These are phyloP conservation scores for Patiria pectinifera DNA, from an alignment of 53 echinoderm and acorn worm species.

Conservation along the genomic window DNA sequence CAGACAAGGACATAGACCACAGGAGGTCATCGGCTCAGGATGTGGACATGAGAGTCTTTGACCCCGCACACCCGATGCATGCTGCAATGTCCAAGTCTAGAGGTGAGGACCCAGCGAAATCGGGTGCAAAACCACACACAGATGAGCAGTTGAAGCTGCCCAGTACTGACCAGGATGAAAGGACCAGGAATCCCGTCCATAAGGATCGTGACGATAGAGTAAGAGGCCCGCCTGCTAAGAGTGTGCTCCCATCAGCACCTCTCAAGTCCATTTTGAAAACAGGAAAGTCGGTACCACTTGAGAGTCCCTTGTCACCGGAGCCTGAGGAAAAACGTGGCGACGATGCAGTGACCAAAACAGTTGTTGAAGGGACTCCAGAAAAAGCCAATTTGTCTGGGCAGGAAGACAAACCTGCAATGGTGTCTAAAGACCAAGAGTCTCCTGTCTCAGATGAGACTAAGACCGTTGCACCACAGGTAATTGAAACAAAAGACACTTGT, in stretches of 20 bases:
- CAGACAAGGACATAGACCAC: conserved; percentile 43
- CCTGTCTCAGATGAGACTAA: not conserved
- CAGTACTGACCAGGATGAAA: conserved; percentile 28
- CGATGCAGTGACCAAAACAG: conserved; percentile 26
- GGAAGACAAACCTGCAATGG: conserved; percentile 11
- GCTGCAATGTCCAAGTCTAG: conserved; percentile 1
- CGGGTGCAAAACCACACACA: not conserved
- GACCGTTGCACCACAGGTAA: not conserved
- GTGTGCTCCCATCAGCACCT: not conserved
- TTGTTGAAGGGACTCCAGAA: conserved; percentile 23
- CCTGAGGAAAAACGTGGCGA: conserved; percentile 30
- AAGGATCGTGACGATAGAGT: conserved; percentile 59
- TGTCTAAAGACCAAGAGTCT: conserved; percentile 19
- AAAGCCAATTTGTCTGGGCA: conserved; percentile 11
- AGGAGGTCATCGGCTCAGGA: conserved; percentile 59
- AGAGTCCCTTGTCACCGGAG: conserved; percentile 56
- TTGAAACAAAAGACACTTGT: not conserved
- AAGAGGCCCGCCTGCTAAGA: not conserved
- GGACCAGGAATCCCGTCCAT: conserved; percentile 3
- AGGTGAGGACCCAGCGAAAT: not conserved
- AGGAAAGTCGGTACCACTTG: conserved; percentile 34
- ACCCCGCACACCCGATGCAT: conserved; percentile 45
- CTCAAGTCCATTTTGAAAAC: conserved; percentile 53
- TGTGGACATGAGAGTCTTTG: conserved; percentile 77
- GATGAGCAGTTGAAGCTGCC: conserved; percentile 1